Evolutionary conservation across 2,113 vertebrate genomes (phyloP), one percentile per base, ranked within the genome.

Genomic region (Picathartes gymnocephalus): DNA sequence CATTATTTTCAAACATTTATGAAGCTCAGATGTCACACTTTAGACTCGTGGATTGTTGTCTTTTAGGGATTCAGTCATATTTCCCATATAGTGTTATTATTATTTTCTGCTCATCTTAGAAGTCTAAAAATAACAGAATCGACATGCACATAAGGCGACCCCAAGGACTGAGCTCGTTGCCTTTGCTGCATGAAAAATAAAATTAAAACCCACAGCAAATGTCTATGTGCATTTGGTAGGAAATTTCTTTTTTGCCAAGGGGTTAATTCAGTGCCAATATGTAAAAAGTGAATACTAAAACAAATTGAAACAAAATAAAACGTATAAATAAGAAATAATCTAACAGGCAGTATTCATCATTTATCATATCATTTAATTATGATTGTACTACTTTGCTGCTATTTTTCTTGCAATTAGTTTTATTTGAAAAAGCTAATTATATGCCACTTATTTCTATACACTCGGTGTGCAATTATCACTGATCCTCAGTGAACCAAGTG

Each of bases 351-450:
- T 30, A 68, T 65, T 64, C 92, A 25, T 94, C 16, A 57, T 88
- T 70, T 48, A 44, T 30, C 30, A 65, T 22, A 79, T 82, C 2
- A 81, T 50, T 87, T 86, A 81, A 76, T 61, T 96, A 73, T 1
- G 3, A 79, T 81, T 61, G 18, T 64, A 94, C 66, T 84, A 78
- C 3, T 92, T 57, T 84, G 37, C 83, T 76, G 19, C 35, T 95
- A 91, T 86, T 97, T 97, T 92, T 89, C 39, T 94, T 91, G 72
- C 85, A 95, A 94, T 93, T 95, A 85, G 48, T 77, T 95, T 97
- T 93, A 93, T 95, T 93, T 96, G 57, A 73, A 86, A 89, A 93
- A 94, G 9, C 11, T 93, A 92, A 94, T 97, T 95, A 66, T 3
- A 5, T 81, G 27, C 14, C 81, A 65, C 44, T 95, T 62, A 77